Conservation (phyloP, 2,797 vertebrate genomes). For the Brachyalestes nurse region DNA sequence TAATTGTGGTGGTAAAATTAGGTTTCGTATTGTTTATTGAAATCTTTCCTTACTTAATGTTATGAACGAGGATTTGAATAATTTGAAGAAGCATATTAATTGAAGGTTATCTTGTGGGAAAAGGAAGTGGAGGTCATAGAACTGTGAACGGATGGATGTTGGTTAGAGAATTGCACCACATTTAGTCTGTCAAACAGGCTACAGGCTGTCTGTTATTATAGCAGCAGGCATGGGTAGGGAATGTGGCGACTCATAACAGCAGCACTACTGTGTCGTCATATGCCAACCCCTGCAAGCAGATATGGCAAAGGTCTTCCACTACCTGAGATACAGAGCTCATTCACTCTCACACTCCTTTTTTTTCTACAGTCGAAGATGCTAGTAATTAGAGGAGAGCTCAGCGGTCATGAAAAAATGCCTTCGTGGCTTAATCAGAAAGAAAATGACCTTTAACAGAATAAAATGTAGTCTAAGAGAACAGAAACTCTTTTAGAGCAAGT, state of each 20-base stretch:
- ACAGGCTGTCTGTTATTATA: neutral
- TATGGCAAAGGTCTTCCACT: neutral
- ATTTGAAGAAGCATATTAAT: neutral
- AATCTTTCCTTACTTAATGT: neutral
- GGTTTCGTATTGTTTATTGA: neutral
- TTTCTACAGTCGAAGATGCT: neutral
- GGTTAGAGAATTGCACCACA: neutral
- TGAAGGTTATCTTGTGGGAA: neutral
- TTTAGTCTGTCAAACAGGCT: neutral
- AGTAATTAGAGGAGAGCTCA: neutral
- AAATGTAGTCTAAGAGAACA: too few relatives aligned
- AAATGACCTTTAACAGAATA: too few relatives aligned
- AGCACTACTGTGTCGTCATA: neutral
- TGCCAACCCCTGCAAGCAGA: neutral
- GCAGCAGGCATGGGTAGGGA: neutral
- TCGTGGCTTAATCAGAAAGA: neutral
- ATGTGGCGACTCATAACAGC: too few relatives aligned
- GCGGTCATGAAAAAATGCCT: neutral
- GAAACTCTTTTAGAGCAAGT: too few relatives aligned
- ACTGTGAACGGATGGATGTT: neutral
- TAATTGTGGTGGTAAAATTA: neutral
- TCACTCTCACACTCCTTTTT: neutral
- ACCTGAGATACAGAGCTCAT: neutral
- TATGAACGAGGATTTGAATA: neutral
- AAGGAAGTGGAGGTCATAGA: neutral